Evolutionary conservation across 2,888 invertebrate genomes (phyloP).

Genomic region (Allygus modestus): DNA sequence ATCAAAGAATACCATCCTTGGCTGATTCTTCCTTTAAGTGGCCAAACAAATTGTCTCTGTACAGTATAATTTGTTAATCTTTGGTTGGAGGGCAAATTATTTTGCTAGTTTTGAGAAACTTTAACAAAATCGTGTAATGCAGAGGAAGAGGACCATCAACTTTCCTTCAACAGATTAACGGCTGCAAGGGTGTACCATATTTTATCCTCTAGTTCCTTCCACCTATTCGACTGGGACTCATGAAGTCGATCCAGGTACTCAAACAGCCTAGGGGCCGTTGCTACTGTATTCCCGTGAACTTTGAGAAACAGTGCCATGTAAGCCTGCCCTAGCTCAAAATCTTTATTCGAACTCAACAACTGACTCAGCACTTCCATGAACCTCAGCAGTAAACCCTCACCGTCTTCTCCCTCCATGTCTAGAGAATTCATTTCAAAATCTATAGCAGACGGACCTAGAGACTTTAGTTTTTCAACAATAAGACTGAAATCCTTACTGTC

Average conservation of each 20-base stretch:
- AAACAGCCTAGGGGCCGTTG: constrained; percentile 78
- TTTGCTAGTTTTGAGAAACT: no score
- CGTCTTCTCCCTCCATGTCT: constrained; percentile 85
- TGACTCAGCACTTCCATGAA: constrained; percentile 86
- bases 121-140: no score
- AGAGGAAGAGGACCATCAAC: not conserved
- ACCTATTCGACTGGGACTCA: constrained; percentile 79
- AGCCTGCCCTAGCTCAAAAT: constrained; percentile 95
- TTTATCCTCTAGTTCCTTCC: constrained; percentile 83
- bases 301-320: constrained; percentile 94
- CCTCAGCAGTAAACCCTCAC: constrained; percentile 83
- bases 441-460: constrained; percentile 88
- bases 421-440: constrained; percentile 92
- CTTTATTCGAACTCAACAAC: constrained; percentile 84
- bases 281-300: constrained; percentile 82
- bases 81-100: no score
- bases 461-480: constrained; percentile 82
- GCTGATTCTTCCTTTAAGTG: no score
- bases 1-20: no score
- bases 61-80: no score
- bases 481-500: constrained; percentile 77
- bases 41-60: no score
- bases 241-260: constrained; percentile 79
- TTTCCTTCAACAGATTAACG: constrained; percentile 37
- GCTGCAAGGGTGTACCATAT: constrained; percentile 79